Percentiles rank a stretch among this genome's conserved stretches.
phyloP scores from a whole-genome alignment of 1,140 invertebrate genomes.

The Triops cancriformis region DNA sequence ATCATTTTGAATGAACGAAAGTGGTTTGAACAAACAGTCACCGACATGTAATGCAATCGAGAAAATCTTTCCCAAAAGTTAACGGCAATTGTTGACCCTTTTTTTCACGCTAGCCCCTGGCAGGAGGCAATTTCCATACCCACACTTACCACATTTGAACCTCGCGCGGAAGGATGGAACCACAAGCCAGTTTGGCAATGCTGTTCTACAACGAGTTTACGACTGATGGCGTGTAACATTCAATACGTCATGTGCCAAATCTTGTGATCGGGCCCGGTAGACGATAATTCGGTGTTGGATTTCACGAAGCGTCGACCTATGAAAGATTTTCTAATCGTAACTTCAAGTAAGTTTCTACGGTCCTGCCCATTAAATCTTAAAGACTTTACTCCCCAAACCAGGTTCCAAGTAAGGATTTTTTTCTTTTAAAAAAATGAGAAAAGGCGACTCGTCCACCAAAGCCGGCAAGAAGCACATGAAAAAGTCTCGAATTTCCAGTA shows the following conservation, averaged over 20 bases:
- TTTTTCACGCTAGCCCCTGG: not conserved
- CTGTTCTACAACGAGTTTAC: not conserved
- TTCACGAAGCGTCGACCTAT: not conserved
- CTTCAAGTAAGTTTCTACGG: not conserved
- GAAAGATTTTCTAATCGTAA: not conserved
- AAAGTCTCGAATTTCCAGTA: not conserved
- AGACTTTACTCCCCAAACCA: too few relatives aligned
- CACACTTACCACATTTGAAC: not conserved
- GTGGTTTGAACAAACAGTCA: too few relatives aligned
- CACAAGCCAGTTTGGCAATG: not conserved
- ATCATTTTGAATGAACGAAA: too few relatives aligned
- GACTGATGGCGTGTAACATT: not conserved
- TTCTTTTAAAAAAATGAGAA: not conserved
- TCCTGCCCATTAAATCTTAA: too few relatives aligned
- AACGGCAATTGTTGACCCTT: too few relatives aligned
- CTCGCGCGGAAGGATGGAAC: not conserved
- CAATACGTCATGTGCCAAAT: constrained; percentile 1
- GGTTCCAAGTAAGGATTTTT: not conserved
- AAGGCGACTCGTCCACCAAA: not conserved
- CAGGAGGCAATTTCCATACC: not conserved
- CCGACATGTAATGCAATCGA: too few relatives aligned
- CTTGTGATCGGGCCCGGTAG: not conserved
- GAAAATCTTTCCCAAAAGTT: too few relatives aligned
- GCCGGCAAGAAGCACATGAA: constrained; percentile 12
- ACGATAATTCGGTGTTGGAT: not conserved